Conservation (phyloP, 2,797 vertebrate genomes). For the Sebastolobus altivelis region DNA sequence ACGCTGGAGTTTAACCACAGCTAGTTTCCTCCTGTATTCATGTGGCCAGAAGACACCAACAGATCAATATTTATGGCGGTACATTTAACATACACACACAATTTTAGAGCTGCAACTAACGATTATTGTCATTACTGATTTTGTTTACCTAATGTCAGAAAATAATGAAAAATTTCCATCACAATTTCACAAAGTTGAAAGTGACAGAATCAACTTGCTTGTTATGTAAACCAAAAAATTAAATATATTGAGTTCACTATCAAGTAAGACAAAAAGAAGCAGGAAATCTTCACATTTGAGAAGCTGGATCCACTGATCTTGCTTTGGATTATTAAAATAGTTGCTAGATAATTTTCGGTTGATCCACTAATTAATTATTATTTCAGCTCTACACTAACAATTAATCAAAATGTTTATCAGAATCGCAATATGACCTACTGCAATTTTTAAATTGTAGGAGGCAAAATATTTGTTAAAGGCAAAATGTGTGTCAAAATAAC, state of each 20-base stretch:
- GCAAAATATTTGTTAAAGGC: no score
- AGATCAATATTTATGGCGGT: not conserved
- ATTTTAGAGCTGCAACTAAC: not conserved
- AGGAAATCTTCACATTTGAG: not conserved
- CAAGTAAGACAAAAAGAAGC: not conserved
- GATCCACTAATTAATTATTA: not conserved
- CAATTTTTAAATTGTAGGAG: no score
- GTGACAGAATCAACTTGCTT: not conserved
- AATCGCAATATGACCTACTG: no score
- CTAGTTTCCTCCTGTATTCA: not conserved
- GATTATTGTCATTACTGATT: not conserved
- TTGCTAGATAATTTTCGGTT: no score
- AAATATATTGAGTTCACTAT: not conserved
- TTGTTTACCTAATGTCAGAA: not conserved
- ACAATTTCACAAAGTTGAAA: not conserved
- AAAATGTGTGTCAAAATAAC: no score
- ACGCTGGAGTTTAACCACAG: not conserved
- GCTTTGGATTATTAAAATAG: not conserved
- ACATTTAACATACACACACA: not conserved
- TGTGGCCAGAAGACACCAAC: not conserved
- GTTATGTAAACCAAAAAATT: not conserved
- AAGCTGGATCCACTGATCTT: not conserved
- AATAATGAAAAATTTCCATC: not conserved
- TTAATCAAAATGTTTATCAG: no score
- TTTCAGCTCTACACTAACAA: not conserved